These are phyloP conservation scores for Amphipyra tragopoginis DNA, from an alignment of 2,888 invertebrate species.

Conservation along the genomic window DNA sequence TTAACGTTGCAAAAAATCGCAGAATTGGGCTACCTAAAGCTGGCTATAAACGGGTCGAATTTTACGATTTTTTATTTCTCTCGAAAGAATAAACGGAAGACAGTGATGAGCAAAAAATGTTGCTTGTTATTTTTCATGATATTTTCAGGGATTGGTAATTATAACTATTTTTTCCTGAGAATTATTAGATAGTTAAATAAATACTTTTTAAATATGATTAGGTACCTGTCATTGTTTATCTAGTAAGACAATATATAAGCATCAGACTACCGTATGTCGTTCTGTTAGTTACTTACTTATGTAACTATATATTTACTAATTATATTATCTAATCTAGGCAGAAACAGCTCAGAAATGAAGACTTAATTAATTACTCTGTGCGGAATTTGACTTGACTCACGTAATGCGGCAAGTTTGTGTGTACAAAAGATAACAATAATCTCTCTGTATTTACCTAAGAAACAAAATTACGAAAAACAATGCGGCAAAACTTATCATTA, in stretches of 20 bases:
- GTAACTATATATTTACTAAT: background rate
- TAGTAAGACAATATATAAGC: too few species aligned
- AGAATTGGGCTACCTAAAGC: conserved; percentile 48
- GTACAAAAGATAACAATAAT: conserved; percentile 45
- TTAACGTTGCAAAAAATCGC: conserved; percentile 44
- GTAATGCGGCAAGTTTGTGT: conserved; percentile 47
- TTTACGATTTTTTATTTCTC: conserved; percentile 50
- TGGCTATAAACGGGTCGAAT: conserved; percentile 46
- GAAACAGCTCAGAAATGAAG: conserved; percentile 11
- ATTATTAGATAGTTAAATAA: background rate
- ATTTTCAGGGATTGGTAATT: conserved; percentile 12
- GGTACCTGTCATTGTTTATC: too few species aligned
- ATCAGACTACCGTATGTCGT: too few species aligned
- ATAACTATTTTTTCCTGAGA: conserved; percentile 27
- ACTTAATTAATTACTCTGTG: conserved; percentile 10
- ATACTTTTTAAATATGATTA: too few species aligned
- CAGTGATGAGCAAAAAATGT: conserved; percentile 33
- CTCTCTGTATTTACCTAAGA: conserved; percentile 52
- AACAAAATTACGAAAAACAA: conserved; percentile 62
- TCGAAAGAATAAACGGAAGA: conserved; percentile 43
- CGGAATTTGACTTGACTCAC: conserved; percentile 32
- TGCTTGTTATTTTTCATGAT: conserved; percentile 34
- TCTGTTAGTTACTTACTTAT: too few species aligned
- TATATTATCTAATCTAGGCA: conserved; percentile 1
- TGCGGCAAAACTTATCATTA: conserved; percentile 69